Base-by-base conservation (phyloP, 2,113 vertebrate genomes). In the Caloenas nicobarica region DNA sequence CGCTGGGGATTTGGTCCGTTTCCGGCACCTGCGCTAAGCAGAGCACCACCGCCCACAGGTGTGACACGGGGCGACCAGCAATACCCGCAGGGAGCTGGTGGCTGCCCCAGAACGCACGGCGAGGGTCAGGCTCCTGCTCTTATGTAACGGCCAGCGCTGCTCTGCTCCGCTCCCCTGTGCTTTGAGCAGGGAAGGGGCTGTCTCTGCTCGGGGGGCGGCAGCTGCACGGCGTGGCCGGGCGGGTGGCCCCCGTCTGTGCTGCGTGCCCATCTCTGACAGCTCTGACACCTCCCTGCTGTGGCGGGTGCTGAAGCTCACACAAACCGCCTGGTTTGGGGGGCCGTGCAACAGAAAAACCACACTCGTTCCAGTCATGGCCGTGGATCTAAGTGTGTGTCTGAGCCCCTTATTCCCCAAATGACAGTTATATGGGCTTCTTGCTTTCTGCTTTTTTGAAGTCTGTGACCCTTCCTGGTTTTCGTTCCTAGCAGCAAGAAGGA, bases 1-100 rank as follows among this genome's bases (percentile, higher is more conserved):
- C 94, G 2, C 2, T 28, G 29, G 79, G 93, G 95, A 96, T 96
- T 96, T 95, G 83, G 23, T 34, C 68, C 16, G 24, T 95, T 95
- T 94, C 77, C 7, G 65, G 83, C 12, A 1, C 68, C 29, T n/a
- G 13, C 1, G 6, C 26, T 80, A 42, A 94, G 89, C 82, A 53
- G 56, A 79, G 87, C 38, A 2, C 81, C 16, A 2, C 90, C 15
- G 13, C 90, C 95, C 40, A 88, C 84, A 78, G 64, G 61, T 89
- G 90, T 91, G 84, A 90, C 65, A 60, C 2, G 80, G 68, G 69
- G 40, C 33, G 68, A 4, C 7, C 91, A 81, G 78, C 95, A 95
- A 91, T 85, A 92, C 23, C 86, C 57, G 24, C 24, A 18, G 61
- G 78, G 92, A 89, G 88, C 83, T 54, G 77, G 9, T 1, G 38